Evolutionary conservation across 2,113 vertebrate species (phyloP), one percentile per base, ranked within the genome.

Genomic region (Corydoras maculifer): DNA sequence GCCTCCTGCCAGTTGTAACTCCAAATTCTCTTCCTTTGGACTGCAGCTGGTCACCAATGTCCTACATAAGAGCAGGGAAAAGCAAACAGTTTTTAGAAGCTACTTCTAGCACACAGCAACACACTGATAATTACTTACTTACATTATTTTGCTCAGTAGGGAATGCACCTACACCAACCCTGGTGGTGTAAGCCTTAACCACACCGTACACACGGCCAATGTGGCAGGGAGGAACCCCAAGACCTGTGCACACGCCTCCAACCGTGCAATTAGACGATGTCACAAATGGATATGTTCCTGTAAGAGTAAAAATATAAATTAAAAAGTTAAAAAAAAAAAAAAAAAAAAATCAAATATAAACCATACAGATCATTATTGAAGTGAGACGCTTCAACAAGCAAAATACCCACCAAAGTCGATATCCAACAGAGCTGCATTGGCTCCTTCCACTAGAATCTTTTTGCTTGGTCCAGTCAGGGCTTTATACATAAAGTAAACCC

Each of bases 401-500:
- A 7, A 25, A 9, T 58, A 7, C 82, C 84, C 79, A 93, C 91
- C 90, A 62, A 93, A 92, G 77, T 93, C 90, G 1, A 93, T 93
- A 75, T 92, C 91, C 77, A 93, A 78, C 4, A 93, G 82, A 2
- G 91, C 90, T 4, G 91, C 91, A 0, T 92, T 93, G 54, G 91
- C 91, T 6, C 91, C 91, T 62, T 93, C 91, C 58, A 92, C 91
- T 65, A 93, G 84, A 73, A 93, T 92, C 72, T 92, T 92, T 82
- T 92, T 92, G 76, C 84, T 86, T 11, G 89, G 86, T 12, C 91
- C 89, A 48, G 80, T 91, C 1, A 92, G 87, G 49, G 90, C 85
- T 83, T 84, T 81, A 75, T 92, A 83, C 90, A 92, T 92, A 79
- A 92, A 93, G 77, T 91, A 92, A 63, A 92, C 90, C 0, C 91